Evolutionary conservation across 2,888 invertebrate species (phyloP).

Genomic region (Cosmia trapezina): DNA sequence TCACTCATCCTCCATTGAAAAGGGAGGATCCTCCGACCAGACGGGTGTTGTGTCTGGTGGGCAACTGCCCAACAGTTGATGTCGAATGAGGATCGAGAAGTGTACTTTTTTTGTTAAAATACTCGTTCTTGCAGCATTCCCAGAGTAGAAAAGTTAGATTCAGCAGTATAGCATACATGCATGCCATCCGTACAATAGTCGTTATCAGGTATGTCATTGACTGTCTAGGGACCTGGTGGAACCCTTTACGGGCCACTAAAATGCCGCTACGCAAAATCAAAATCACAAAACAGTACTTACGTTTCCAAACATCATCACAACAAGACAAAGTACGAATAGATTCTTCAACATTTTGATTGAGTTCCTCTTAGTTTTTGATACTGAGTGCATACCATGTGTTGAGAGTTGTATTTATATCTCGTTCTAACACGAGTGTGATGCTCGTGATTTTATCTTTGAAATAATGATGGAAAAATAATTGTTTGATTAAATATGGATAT

Average conservation of each 20-base stretch:
- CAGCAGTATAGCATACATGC: neutral
- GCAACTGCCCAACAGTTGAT: too few species aligned
- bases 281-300: conserved; percentile 60
- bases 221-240: too few species aligned
- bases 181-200: too few species aligned
- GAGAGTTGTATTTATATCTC: conserved; percentile 34
- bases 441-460: conserved; percentile 45
- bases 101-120: too few species aligned
- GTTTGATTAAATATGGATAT: conserved; percentile 49
- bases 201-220: neutral
- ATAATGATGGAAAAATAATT: conserved; percentile 67
- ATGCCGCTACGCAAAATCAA: neutral
- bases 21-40: too few species aligned
- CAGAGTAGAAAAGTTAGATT: neutral
- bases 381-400: conserved; percentile 9
- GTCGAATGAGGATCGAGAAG: too few species aligned
- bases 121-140: neutral
- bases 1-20: too few species aligned
- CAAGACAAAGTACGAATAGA: conserved; percentile 60
- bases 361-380: conserved; percentile 1
- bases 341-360: conserved; percentile 64
- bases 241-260: neutral
- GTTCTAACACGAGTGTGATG: conserved; percentile 10
- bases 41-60: too few species aligned
- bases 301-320: conserved; percentile 66